These are phyloP conservation scores for Gallinago stenura DNA, from an alignment of 2,797 vertebrate species.

Conservation along the genomic window DNA sequence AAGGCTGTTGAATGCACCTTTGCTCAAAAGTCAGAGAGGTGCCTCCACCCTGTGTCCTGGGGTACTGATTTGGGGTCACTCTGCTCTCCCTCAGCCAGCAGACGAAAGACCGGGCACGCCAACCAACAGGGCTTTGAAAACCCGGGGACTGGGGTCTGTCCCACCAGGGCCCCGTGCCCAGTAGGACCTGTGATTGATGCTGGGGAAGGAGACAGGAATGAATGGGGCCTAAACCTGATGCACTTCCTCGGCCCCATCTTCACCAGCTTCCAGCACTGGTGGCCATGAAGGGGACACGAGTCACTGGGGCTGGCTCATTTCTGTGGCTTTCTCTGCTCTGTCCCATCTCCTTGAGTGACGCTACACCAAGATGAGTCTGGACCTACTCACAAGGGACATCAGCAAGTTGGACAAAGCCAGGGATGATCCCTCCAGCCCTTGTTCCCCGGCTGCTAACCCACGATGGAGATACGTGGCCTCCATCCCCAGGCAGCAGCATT, in stretches of 20 bases:
- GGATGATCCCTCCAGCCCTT: background rate
- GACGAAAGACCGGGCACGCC: background rate
- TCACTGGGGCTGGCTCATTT: background rate
- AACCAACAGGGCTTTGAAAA: background rate
- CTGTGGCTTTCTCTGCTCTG: background rate
- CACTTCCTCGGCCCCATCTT: background rate
- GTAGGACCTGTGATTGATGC: background rate
- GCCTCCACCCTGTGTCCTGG: background rate
- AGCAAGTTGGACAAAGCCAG: background rate
- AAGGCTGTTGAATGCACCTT: background rate
- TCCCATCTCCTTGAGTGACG: background rate
- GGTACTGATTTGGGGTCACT: background rate
- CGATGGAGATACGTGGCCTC: background rate
- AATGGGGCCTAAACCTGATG: background rate
- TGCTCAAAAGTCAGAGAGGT: background rate
- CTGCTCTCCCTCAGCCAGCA: background rate
- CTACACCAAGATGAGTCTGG: background rate
- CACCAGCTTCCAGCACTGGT: background rate
- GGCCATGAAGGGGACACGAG: fast-evolving
- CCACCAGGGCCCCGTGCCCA: background rate
- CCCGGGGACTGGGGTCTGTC: background rate
- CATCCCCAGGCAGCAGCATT: background rate
- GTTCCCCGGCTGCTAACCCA: background rate
- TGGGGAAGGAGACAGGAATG: background rate
- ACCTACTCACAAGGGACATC: background rate